phyloP scores from a whole-genome alignment of 92 coral and sea anemone species.

The Epizoanthus fatuus region DNA sequence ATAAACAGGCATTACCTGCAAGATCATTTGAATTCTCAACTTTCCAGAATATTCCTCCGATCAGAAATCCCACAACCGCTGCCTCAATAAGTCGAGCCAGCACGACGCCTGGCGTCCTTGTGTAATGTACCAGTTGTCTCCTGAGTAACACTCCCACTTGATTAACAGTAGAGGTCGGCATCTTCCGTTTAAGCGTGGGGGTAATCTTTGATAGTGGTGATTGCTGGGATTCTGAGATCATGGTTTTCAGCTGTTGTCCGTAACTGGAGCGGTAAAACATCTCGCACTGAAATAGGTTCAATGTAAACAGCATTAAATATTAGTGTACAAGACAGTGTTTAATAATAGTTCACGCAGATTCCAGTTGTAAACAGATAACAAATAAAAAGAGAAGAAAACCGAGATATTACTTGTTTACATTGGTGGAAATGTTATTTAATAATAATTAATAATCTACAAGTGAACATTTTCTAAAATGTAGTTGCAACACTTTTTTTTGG shows the following conservation, averaged over 20 bases:
- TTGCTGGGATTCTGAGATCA: not conserved
- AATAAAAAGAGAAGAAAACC: too few species aligned
- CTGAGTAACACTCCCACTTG: constrained; percentile 18
- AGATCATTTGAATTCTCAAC: constrained; percentile 11
- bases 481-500: too few species aligned
- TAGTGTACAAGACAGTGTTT: too few species aligned
- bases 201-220: constrained; percentile 17
- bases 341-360: too few species aligned
- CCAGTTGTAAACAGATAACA: too few species aligned
- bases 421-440: too few species aligned
- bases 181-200: constrained; percentile 19
- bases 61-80: constrained; percentile 30
- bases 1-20: not conserved
- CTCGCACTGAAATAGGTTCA: not conserved
- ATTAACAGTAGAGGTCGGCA: constrained; percentile 22
- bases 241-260: not conserved
- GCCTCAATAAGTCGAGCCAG: constrained; percentile 25
- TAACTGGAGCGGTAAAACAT: constrained; percentile 3
- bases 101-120: constrained; percentile 23
- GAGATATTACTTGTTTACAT: too few species aligned
- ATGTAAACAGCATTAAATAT: too few species aligned
- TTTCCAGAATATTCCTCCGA: constrained; percentile 45
- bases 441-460: too few species aligned
- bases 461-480: too few species aligned
- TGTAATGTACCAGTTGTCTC: constrained; percentile 29